Evolutionary conservation across 92 coral and sea anemone species (phyloP).

Genomic region (Phenganax marumi): DNA sequence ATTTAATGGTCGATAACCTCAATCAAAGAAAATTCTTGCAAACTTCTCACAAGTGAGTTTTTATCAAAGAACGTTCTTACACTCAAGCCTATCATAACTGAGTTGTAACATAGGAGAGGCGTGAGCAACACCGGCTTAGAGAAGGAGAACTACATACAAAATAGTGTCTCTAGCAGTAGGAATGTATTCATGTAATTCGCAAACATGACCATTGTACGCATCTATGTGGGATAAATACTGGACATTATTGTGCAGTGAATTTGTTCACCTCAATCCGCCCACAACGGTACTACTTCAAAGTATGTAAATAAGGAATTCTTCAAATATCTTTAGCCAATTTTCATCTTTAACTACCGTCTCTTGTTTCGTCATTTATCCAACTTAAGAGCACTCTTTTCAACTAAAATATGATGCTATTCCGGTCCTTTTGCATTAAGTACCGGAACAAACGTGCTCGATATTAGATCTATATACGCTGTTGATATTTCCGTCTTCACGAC

Average conservation of each 20-base stretch:
- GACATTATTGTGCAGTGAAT: neutral
- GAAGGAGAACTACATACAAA: neutral
- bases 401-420: neutral
- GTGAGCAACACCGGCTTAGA: neutral
- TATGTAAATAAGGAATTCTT: constrained; percentile 18
- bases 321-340: neutral
- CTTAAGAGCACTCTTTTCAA: constrained; percentile 2
- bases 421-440: neutral
- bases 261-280: constrained; percentile 11
- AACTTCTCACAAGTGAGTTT: neutral
- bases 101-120: too few species aligned
- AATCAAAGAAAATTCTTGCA: neutral
- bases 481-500: constrained; percentile 6
- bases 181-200: neutral
- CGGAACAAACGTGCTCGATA: constrained; percentile 1
- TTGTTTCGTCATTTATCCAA: neutral
- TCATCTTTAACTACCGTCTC: neutral
- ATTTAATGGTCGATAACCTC: constrained; percentile 1
- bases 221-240: neutral
- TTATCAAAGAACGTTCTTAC: neutral
- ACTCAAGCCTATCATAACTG: too few species aligned
- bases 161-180: neutral
- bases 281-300: neutral
- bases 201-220: neutral
- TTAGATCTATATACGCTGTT: constrained; percentile 1